A percentile compares a stretch with the other conserved stretches of the same genome.
Evolutionary conservation across 1,140 invertebrate genomes (phyloP).

Genomic region (Drosophila ananassae): DNA sequence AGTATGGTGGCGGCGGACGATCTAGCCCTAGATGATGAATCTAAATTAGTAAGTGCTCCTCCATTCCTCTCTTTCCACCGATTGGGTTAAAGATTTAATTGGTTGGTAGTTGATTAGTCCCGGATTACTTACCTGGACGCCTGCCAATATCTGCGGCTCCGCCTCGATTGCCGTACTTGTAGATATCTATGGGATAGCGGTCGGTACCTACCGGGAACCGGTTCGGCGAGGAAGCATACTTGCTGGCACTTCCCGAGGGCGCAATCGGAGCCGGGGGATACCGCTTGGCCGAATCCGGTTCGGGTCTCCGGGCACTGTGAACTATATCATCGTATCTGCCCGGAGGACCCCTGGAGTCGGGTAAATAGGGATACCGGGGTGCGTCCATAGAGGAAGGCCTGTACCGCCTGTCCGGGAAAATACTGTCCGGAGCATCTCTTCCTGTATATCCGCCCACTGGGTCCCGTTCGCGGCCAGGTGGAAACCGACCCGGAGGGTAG

Average conservation of each 20-base stretch:
- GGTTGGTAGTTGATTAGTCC: constrained; percentile 49
- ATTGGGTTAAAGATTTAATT: constrained; percentile 9
- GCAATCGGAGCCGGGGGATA: constrained; percentile 77
- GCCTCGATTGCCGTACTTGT: constrained; percentile 83
- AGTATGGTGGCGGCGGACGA: constrained; percentile 75
- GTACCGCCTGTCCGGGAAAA: constrained; percentile 78
- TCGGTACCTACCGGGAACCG: constrained; percentile 83
- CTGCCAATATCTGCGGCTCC: constrained; percentile 58
- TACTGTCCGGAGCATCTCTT: constrained; percentile 76
- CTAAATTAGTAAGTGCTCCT: neutral
- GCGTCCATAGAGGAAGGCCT: constrained; percentile 70
- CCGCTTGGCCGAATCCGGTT: constrained; percentile 77
- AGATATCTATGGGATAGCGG: constrained; percentile 82
- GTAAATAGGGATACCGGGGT: constrained; percentile 61
- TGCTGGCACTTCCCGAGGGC: constrained; percentile 71
- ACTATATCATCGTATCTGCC: constrained; percentile 78
- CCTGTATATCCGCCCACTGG: constrained; percentile 73
- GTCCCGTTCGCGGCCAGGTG: constrained; percentile 68
- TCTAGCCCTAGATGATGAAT: constrained; percentile 61
- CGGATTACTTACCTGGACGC: constrained; percentile 70
- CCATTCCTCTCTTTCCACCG: constrained; percentile 1
- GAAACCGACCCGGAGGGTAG: constrained; percentile 72
- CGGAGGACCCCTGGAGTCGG: constrained; percentile 59
- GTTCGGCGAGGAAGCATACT: constrained; percentile 79
- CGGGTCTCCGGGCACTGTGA: constrained; percentile 69